Percentiles rank a stretch among this genome's conserved stretches.
Evolutionary conservation across 2,113 vertebrate species (phyloP).

Genomic region (Dolichallabes microphthalmus): DNA sequence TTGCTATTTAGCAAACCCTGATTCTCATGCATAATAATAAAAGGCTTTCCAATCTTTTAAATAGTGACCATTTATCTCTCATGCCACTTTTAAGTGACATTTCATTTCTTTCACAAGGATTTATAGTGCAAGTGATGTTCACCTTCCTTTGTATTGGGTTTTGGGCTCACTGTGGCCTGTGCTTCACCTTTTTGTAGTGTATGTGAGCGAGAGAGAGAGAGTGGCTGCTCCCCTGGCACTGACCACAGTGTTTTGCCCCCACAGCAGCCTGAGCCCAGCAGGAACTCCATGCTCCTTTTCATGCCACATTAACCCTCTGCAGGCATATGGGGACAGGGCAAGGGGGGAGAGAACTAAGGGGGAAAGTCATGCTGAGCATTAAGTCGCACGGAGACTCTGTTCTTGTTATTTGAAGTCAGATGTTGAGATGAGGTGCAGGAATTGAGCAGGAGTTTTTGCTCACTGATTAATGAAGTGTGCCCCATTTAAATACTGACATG

Average conservation of each 20-base stretch:
- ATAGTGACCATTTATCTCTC: conserved; percentile 7
- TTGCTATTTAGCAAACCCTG: not conserved
- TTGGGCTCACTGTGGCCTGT: not conserved
- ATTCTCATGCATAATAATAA: not conserved
- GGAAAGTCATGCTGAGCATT: conserved; percentile 21
- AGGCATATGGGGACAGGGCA: conserved; percentile 24
- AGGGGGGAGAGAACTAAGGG: not conserved
- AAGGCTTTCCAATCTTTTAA: not conserved
- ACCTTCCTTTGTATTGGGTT: not conserved
- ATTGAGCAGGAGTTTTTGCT: not conserved
- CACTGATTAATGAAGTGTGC: not conserved
- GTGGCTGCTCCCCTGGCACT: conserved; percentile 16
- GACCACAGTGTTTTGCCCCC: conserved; percentile 22
- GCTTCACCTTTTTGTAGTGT: conserved; percentile 4
- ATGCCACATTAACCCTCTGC: conserved; percentile 46
- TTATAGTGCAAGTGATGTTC: conserved; percentile 13
- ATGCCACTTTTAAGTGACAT: not conserved
- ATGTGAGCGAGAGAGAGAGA: not conserved
- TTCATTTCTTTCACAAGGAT: conserved; percentile 16
- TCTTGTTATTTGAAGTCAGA: not conserved
- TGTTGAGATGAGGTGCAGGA: not conserved
- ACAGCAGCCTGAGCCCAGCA: conserved; percentile 32
- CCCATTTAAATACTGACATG: not conserved
- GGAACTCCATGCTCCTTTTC: conserved; percentile 27
- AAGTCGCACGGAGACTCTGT: conserved; percentile 19